Evolutionary conservation across 2,113 vertebrate genomes (phyloP), one percentile per base, ranked within the genome.

Genomic region (Psophia crepitans): DNA sequence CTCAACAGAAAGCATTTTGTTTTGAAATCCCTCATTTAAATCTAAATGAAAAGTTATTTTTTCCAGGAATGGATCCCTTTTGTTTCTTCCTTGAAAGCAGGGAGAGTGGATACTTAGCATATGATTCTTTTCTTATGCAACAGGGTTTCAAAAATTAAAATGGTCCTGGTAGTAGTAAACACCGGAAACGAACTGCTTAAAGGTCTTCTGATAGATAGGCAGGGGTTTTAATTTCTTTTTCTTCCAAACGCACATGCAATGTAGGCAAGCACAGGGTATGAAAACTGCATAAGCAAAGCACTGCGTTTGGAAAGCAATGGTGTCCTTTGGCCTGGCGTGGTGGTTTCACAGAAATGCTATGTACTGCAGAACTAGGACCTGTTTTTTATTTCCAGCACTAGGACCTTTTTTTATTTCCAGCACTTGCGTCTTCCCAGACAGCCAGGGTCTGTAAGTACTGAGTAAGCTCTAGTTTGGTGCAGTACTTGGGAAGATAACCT

Each of bases 401-500:
- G n/a, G n/a, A n/a, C n/a, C n/a, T n/a, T n/a, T n/a, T n/a, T 83
- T 87, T 70, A 83, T 66, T 88, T 85, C 33, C 66, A 89, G 66
- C 66, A 33, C 32, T 91, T 46, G 39, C 28, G 43, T 58, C 81
- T 86, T 94, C 61, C 54, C 49, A 87, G 70, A 69, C 20, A 91
- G 54, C 21, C 57, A 77, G 48, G 11, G 69, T 48, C 73, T 84
- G 56, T 18, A 18, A 63, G 30, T 48, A 43, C 83, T 32, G 18
- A 78, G 76, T 43, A 68, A 70, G 60, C 22, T 88, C 33, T n/a
- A 28, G 44, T 71, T 75, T 71, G 71, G 35, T 90, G 81, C 35
- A 60, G 44, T 41, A 84, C 73, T 95, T 95, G 92, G 89, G 90
- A 96, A 97, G 77, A 93, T 84, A 97, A 76, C 48, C 35, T 8